Evolutionary conservation across 1,140 invertebrate species (phyloP).

Genomic region (Copidosoma floridanum): DNA sequence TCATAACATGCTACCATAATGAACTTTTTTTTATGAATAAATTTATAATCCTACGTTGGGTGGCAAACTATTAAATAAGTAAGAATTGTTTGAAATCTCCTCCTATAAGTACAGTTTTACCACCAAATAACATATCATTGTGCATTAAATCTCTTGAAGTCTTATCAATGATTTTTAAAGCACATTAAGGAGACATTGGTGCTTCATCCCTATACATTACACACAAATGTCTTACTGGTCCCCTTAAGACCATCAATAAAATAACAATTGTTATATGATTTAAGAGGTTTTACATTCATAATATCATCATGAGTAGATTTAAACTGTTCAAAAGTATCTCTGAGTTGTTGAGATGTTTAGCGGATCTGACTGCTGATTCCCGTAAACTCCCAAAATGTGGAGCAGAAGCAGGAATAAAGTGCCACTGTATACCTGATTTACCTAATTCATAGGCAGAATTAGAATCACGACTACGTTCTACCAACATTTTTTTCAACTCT

Average conservation of each 20-base stretch:
- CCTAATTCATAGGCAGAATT: too few species aligned
- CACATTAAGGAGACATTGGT: slow-evolving; percentile 42
- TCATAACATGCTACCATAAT: slow-evolving; percentile 16
- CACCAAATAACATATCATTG: slow-evolving; percentile 27
- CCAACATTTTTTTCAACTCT: too few species aligned
- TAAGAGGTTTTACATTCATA: too few species aligned
- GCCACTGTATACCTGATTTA: too few species aligned
- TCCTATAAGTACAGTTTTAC: slow-evolving; percentile 30
- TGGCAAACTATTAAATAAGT: slow-evolving; percentile 26
- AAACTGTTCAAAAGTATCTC: too few species aligned
- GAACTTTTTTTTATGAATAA: slow-evolving; percentile 26
- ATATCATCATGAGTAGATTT: too few species aligned
- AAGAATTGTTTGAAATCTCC: slow-evolving; percentile 36
- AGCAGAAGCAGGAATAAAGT: too few species aligned
- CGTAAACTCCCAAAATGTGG: too few species aligned
- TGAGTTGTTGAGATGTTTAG: too few species aligned
- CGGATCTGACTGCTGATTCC: too few species aligned
- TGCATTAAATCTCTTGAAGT: slow-evolving; percentile 20
- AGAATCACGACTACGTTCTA: too few species aligned
- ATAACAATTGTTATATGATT: neutral
- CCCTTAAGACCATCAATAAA: slow-evolving; percentile 29
- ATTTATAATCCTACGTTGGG: slow-evolving; percentile 28
- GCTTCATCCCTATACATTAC: slow-evolving; percentile 44
- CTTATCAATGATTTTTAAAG: slow-evolving; percentile 38
- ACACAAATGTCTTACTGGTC: slow-evolving; percentile 34